Evolutionary conservation across 1,140 invertebrate genomes (phyloP).

Genomic region (Brachionus rubens): DNA sequence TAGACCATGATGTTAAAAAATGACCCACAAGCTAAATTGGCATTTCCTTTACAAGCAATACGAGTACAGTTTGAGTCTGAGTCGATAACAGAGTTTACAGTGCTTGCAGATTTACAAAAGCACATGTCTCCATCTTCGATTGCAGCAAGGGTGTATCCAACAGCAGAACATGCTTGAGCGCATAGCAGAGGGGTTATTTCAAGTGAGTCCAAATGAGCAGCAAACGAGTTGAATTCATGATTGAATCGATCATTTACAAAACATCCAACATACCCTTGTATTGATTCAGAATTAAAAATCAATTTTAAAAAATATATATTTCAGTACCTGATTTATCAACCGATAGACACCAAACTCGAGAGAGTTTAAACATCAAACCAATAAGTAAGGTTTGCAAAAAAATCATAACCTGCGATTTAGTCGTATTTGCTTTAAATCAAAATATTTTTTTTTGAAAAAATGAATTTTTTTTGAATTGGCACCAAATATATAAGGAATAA

Average conservation of each 20-base stretch:
- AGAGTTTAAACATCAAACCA: no score
- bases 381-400: no score
- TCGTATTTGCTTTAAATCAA: no score
- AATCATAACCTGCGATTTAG: no score
- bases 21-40: not conserved
- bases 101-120: not conserved
- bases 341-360: no score
- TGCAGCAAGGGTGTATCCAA: conserved; percentile 25
- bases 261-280: not conserved
- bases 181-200: not conserved
- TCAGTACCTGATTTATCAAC: no score
- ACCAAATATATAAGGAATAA: no score
- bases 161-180: not conserved
- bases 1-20: conserved; percentile 2
- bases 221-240: conserved; percentile 5
- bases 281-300: no score
- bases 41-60: not conserved
- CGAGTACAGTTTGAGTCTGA: not conserved
- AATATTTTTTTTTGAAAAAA: no score
- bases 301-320: no score
- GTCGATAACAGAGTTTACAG: not conserved
- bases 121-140: conserved; percentile 32
- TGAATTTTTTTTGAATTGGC: no score
- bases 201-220: conserved; percentile 7
- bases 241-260: not conserved